Base-by-base conservation (phyloP, 2,888 invertebrate species). In the Dilophus febrilis region DNA sequence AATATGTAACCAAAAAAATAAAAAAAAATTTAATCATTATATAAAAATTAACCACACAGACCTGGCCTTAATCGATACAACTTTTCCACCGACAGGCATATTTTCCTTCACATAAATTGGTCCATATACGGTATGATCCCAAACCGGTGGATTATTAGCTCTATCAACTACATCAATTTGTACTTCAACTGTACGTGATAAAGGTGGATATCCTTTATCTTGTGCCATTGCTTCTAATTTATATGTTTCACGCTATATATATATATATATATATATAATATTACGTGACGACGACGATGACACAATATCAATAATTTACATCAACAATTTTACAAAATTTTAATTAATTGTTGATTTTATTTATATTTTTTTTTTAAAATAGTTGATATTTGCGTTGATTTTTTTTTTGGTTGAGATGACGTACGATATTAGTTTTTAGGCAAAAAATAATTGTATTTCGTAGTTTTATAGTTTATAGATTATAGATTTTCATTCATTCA, bases 51-150 rank as follows among this genome's bases (percentile, higher is more conserved):
- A 46, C 40, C 42, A 44, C 42, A 81, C 87, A 81, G 86, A 91
- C 90, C 90, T 90, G 81, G 92, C 92, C 83, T 91, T 91, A 70
- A 91, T 83, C 71, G 90, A 88, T 70, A 90, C 84, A 76, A 92
- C 88, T 79, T 84, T 88, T 72, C 87, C 86, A 72, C 91, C 92
- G 66, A 91, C 88, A 72, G 90, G 84, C 75, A 86, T 82, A 75
- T 91, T 91, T 76, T 92, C 91, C 79, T 86, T 84, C 71, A 90
- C 86, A 82, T 80, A 85, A 78, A 90, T 86, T 64, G 91, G 91
- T 65, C 91, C 91, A 73, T 91, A 92, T 68, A 87, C 83, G 67
- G 77, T 78, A 74, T 90, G 83, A 73, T 87, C 91, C 91, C 88
- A 92, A 67, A 86, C 85, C 68, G 87, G 91, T 70, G 84, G 91